Evolutionary conservation across 2,888 invertebrate genomes (phyloP).

Genomic region (Dermolepida albohirtum): DNA sequence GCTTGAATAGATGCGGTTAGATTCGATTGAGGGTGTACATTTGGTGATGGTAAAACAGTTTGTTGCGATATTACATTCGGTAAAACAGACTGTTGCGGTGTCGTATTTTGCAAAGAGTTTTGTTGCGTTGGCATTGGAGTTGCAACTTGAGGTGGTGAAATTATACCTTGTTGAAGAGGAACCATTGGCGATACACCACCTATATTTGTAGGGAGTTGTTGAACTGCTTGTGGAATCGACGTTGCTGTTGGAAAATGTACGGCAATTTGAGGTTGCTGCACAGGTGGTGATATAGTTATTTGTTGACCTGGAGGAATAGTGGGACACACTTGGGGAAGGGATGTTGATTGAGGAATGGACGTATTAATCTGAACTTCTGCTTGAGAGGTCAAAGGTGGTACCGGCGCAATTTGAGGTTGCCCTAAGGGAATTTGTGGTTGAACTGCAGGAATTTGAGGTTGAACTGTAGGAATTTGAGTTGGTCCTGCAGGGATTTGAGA

Average conservation of each 20-base stretch:
- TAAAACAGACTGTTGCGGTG: slow-evolving; percentile 4
- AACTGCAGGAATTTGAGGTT: slow-evolving; percentile 31
- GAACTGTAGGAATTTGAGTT: slow-evolving; percentile 13
- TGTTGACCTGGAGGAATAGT: slow-evolving; percentile 41
- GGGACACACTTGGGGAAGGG: slow-evolving; percentile 44
- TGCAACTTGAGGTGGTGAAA: slow-evolving; percentile 35
- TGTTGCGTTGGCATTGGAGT: slow-evolving; percentile 9
- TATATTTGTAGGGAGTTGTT: slow-evolving; percentile 22
- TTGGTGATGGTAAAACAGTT: slow-evolving; percentile 11
- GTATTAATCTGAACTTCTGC: slow-evolving; percentile 31
- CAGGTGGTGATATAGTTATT: slow-evolving; percentile 33
- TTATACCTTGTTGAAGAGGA: slow-evolving; percentile 29
- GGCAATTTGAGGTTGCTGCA: slow-evolving; percentile 32
- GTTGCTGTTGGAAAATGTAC: slow-evolving; percentile 13
- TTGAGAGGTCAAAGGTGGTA: slow-evolving; percentile 27
- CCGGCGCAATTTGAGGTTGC: slow-evolving; percentile 41
- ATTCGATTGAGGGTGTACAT: not conserved
- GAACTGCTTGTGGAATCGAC: slow-evolving; percentile 36
- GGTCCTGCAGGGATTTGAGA: slow-evolving; percentile 2
- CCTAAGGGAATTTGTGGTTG: slow-evolving; percentile 35
- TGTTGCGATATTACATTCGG: not conserved
- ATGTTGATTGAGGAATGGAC: slow-evolving; percentile 46
- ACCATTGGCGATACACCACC: slow-evolving; percentile 18
- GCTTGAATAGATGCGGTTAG: not conserved
- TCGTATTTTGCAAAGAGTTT: not conserved